phyloP scores from a whole-genome alignment of 2,888 invertebrate species.

The Scelioninae gen. 1 region DNA sequence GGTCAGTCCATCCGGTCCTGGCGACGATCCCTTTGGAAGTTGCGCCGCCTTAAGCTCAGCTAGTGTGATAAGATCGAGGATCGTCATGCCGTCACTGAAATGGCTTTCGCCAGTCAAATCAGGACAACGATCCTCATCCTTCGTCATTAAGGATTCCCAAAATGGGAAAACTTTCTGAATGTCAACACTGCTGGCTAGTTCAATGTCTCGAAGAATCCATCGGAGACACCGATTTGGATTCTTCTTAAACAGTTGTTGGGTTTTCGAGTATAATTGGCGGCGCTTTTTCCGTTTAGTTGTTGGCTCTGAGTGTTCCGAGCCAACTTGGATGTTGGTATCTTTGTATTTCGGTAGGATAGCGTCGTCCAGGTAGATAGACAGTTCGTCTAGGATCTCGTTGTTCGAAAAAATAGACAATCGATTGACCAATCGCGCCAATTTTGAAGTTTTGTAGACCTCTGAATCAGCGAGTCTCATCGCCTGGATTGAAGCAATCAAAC shows the following conservation, averaged over 20 bases:
- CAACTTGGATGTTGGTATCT: too few relatives aligned
- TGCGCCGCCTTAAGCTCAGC: slow-evolving; percentile 23
- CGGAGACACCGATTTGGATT: slow-evolving; percentile 33
- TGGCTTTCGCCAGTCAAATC: neutral
- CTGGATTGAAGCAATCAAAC: too few relatives aligned
- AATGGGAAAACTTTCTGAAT: slow-evolving; percentile 1
- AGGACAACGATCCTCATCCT: neutral
- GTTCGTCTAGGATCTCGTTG: too few relatives aligned
- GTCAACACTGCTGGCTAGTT: neutral
- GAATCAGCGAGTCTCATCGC: too few relatives aligned
- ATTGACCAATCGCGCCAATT: too few relatives aligned
- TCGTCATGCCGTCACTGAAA: neutral
- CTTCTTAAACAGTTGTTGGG: neutral
- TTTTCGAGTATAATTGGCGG: too few relatives aligned
- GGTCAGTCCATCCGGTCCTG: slow-evolving; percentile 69
- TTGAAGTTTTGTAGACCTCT: too few relatives aligned
- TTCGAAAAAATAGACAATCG: too few relatives aligned
- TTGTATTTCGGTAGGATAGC: too few relatives aligned
- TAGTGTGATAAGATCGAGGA: neutral
- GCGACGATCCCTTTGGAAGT: neutral
- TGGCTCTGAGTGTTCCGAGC: neutral
- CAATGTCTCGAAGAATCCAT: slow-evolving; percentile 11
- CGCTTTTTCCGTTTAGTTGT: neutral
- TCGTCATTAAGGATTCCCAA: slow-evolving; percentile 21
- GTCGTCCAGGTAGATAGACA: too few relatives aligned